A percentile compares a stretch with the other conserved stretches of the same genome.
Evolutionary conservation across 2,113 vertebrate species (phyloP).

Genomic region (Indri indri): DNA sequence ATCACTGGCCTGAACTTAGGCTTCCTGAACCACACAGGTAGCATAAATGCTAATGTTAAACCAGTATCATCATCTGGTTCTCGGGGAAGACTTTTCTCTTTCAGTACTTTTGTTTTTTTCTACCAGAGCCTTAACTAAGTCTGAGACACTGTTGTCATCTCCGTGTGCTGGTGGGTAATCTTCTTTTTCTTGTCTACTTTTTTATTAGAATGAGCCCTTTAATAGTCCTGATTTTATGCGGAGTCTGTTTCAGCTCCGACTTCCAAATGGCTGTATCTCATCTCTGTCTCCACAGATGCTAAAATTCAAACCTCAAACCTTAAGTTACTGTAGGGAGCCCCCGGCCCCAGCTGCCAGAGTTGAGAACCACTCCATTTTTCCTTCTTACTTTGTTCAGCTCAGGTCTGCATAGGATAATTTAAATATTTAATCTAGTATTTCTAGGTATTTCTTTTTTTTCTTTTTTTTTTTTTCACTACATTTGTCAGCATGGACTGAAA

Average conservation of each 20-base stretch:
- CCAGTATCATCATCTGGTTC: neutral
- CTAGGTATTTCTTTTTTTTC: neutral
- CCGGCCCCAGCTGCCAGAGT: neutral
- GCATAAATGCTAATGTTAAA: neutral
- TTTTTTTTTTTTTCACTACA: too few relatives aligned
- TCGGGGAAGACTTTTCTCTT: neutral
- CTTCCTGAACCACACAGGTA: neutral
- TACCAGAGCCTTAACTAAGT: neutral
- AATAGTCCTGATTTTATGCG: neutral
- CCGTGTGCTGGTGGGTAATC: neutral
- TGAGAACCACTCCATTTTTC: neutral
- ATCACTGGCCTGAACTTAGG: neutral
- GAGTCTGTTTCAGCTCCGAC: neutral
- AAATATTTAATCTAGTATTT: neutral
- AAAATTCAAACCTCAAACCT: neutral
- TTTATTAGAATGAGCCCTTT: neutral
- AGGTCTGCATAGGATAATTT: neutral
- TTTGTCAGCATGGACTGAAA: neutral
- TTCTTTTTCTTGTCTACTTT: neutral
- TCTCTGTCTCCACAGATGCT: neutral
- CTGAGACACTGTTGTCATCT: neutral
- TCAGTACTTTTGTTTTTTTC: neutral
- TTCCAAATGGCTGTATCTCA: neutral
- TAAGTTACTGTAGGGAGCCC: neutral
- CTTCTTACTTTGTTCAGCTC: neutral